Evolutionary conservation across 1,140 invertebrate genomes (phyloP).

Genomic region (Drosophila nigrodunni): DNA sequence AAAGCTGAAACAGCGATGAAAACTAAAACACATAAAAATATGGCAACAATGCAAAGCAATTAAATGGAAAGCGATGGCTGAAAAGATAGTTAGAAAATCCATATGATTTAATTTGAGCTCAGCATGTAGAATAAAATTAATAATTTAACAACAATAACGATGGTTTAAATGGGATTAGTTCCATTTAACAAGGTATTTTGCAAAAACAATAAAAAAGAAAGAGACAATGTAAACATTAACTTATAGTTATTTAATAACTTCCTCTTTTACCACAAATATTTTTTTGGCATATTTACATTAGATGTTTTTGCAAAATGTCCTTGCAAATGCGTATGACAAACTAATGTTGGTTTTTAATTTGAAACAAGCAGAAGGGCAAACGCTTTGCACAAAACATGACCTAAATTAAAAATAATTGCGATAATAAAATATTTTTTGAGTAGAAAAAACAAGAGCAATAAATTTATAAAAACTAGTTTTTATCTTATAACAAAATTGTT

Average conservation of each 20-base stretch:
- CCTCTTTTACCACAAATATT: neutral
- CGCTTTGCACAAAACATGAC: conserved; percentile 11
- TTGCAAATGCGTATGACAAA: conserved; percentile 4
- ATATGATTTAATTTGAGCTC: conserved; percentile 8
- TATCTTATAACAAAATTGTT: neutral
- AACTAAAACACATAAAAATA: conserved; percentile 29
- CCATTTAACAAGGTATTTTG: neutral
- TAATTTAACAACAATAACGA: conserved; percentile 23
- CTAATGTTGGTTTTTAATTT: conserved; percentile 20
- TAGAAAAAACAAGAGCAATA: neutral
- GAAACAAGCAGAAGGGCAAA: neutral
- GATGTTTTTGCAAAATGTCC: conserved; percentile 9
- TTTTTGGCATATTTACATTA: neutral
- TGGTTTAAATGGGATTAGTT: conserved; percentile 9
- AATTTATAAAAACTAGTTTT: neutral
- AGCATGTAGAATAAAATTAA: conserved; percentile 18
- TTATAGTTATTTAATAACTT: neutral
- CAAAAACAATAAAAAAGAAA: neutral
- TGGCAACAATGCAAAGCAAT: conserved; percentile 28
- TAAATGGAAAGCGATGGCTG: conserved; percentile 4
- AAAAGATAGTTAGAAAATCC: conserved; percentile 13
- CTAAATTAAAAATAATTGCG: conserved; percentile 7
- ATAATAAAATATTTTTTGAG: conserved; percentile 1
- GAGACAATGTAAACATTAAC: neutral
- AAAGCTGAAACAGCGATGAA: conserved; percentile 45